Conservation (phyloP, 2,888 invertebrate genomes). For the Rhyacophila evoluta region DNA sequence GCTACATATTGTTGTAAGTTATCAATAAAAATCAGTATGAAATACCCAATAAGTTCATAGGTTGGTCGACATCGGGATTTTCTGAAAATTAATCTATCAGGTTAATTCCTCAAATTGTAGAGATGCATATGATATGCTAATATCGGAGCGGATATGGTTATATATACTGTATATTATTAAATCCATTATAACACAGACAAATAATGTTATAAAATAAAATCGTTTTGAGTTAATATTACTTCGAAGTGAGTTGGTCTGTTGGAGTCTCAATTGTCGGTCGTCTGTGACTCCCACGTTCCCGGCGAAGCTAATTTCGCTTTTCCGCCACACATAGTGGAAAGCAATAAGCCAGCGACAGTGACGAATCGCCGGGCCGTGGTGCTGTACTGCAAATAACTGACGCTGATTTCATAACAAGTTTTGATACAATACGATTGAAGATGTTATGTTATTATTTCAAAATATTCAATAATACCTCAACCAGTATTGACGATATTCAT, state of each 20-base stretch:
- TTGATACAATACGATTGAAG: neutral
- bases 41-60: no score
- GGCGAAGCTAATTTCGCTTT: constrained; percentile 18
- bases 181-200: no score
- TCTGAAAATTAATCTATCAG: no score
- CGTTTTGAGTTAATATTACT: neutral
- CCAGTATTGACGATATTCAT: no score
- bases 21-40: no score
- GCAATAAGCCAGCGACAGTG: constrained; percentile 7
- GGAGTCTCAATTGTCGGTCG: neutral
- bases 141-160: no score
- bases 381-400: constrained; percentile 14
- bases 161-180: no score
- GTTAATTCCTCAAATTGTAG: no score
- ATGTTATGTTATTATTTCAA: neutral
- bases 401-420: constrained; percentile 17
- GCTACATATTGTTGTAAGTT: no score
- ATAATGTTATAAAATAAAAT: neutral
- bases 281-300: neutral
- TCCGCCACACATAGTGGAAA: constrained; percentile 8
- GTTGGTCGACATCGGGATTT: no score
- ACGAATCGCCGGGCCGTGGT: constrained; percentile 1
- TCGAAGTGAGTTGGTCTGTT: neutral
- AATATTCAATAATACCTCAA: neutral
- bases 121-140: no score